Base-by-base conservation (phyloP, 1,140 invertebrate genomes). In the Aphaenogaster ashmeadi region DNA sequence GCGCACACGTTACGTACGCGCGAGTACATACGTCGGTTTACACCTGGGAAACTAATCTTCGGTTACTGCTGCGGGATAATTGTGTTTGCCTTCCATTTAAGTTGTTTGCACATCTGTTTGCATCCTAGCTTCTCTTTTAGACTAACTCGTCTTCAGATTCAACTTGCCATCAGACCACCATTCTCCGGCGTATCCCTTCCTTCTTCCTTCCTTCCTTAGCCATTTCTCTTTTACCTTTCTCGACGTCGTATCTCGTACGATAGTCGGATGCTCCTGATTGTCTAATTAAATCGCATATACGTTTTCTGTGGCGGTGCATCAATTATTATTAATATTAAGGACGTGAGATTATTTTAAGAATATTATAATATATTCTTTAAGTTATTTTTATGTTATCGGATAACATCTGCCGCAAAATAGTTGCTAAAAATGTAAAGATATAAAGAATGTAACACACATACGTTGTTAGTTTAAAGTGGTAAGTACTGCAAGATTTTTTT, bases 51-150 rank as follows among this genome's bases (percentile, higher is more conserved):
- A 91, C 89, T 91, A 90, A 90, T 88, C 87, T 75, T 44, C 84
- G 88, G 87, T 89, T 86, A 87, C 85, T 81, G 84, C 89, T 91
- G 66, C 81, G 67, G 81, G 87, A 89, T 94, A 94, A 94, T 94
- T 94, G 91, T 92, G 92, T 94, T 94, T 94, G 92, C 93, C 93
- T 94, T 94, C 90, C 93, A 94, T 94, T 94, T 92, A 94, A 94
- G 92, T 94, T 94, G 93, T 94, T 94, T 94, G 91, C 92, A 87
- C 86, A 85, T 87, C 88, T 92, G 93, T 94, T 94, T 93, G 92
- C 92, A 92, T 90, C 88, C 66, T 47, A 60, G 81, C 41, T 67
- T 56, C 85, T 66, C 64, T 81, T 71, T 44, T 21, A 90, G 88
- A 87, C 67, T 84, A 84, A 84, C 84, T 78, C 74, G 80, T 86